Base-by-base conservation (phyloP, 2,888 invertebrate genomes). In the Prosapia bicincta region DNA sequence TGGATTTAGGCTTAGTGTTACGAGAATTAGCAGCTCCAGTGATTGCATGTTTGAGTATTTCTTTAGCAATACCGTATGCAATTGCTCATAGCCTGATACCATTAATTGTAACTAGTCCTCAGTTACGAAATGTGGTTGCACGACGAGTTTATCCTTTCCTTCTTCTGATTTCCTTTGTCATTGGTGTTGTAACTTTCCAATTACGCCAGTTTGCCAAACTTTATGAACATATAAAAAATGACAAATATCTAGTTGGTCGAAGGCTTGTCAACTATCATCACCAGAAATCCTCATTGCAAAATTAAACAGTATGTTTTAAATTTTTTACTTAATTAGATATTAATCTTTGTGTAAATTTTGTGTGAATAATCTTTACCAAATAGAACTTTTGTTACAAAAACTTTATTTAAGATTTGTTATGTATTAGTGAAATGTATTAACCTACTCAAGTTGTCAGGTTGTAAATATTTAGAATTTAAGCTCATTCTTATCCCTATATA, bases 201-300 rank as follows among this genome's bases (percentile, higher is more conserved):
- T 91, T 97, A 76, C 91, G 93, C 75, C 98, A 99, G 84, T 96
- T 99, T 87, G 92, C 91, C 82, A 94, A 96, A 83, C 87, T 99
- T 23, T 98, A 98, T 85, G 96, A 98, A 84, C 98, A 98, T 86
- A 99, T 99, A 83, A 98, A 98, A 87, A 99, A 99, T 86, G 99
- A 99, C 86, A 99, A 98, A 87, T 98, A 99, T 87, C 89, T 99
- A 70, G 98, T 99, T 15, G 99, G 99, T 0, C 95, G 97, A 82
- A 89, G 98, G 80, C 89, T 99, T 80, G 98, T 99, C 28, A 99
- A 99, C 87, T 99, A 99, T 86, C 97, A 99, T 84, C 80, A 80
- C 66, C 30, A 30, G 9, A 75, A 75, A 71, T 71, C 75, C 20
- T 71, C 75, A 0, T 25, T 71, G 32, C 69, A 75, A 32, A 75